Evolutionary conservation across 2,888 invertebrate species (phyloP), one percentile per base, ranked within the genome.

Genomic region (Oligia latruncula): DNA sequence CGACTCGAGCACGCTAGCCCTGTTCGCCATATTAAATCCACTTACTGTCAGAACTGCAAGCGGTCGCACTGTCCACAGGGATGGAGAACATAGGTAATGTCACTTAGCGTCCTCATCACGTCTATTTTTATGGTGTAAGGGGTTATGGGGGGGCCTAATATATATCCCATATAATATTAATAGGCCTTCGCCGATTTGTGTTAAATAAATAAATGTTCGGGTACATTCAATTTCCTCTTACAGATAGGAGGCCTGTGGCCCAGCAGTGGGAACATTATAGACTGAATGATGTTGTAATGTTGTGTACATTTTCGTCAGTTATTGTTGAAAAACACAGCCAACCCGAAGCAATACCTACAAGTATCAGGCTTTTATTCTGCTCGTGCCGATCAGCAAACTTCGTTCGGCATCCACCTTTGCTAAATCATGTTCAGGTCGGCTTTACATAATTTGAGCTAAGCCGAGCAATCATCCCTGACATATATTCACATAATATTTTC

Each of bases 11-110:
- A 90, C 87, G 90, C 90, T 78, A 89, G 78, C 80, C 82, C 82
- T 84, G 72, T 71, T 77, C 81, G 90, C 84, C 79, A 86, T 88
- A 88, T 90, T 91, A 87, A 90, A 82, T 90, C 85, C 90, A 90
- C 85, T 90, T 86, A 85, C 67, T 77, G 81, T 78, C 82, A 82
- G 75, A 67, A 84, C 71, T 80, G 84, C 72, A 77, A 67, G 62
- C 35, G 64, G 71, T 23, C 58, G 87, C 52, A 85, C 85, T 74
- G 81, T 46, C 40, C 20, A 43, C 35, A 1, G 35, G 13, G 68
- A 43, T 49, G 40, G 35, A 23, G 29, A 71, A 65, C 75, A 71
- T 52, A n/a, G n/a, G n/a, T 40, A 11, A 29, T 66, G 6, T 75
- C 46, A 20, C 2, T 49, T 17, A 70, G 23, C 0, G 23, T 15